These are phyloP conservation scores for Drosophila quadrilineata DNA, from an alignment of 1,140 invertebrate genomes.

Conservation along the genomic window DNA sequence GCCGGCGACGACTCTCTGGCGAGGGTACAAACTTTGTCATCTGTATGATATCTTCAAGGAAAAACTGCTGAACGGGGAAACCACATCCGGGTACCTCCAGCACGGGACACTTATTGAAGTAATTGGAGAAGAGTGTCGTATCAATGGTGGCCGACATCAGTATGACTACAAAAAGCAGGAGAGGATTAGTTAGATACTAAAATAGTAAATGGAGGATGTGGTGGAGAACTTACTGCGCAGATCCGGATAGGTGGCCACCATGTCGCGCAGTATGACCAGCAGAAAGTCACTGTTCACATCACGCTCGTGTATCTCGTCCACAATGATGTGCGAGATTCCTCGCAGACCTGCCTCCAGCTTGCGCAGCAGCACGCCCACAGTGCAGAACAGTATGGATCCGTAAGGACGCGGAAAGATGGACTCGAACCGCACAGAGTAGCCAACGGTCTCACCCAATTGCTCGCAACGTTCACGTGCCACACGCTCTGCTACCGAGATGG, in stretches of 20 bases:
- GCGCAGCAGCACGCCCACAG: slow-evolving; percentile 94
- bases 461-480: slow-evolving; percentile 94
- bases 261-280: slow-evolving; percentile 95
- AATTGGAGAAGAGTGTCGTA: slow-evolving; percentile 92
- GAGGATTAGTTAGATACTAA: too few relatives aligned
- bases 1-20: slow-evolving; percentile 86
- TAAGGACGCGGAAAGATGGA: slow-evolving; percentile 94
- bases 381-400: slow-evolving; percentile 96
- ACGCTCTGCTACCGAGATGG: slow-evolving; percentile 95
- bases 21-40: slow-evolving; percentile 91
- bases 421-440: slow-evolving; percentile 97
- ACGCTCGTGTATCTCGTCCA: slow-evolving; percentile 98
- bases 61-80: slow-evolving; percentile 93
- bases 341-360: slow-evolving; percentile 93
- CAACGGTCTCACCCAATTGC: slow-evolving; percentile 89
- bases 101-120: slow-evolving; percentile 93
- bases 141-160: slow-evolving; percentile 99
- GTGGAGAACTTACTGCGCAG: slow-evolving; percentile 83
- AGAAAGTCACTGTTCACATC: slow-evolving; percentile 99
- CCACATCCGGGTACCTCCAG: slow-evolving; percentile 90
- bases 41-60: slow-evolving; percentile 94
- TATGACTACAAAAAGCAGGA: slow-evolving; percentile 84
- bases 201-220: background rate
- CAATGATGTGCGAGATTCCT: slow-evolving; percentile 94
- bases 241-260: slow-evolving; percentile 94